These are phyloP conservation scores for Drosophila tanythrix DNA, from an alignment of 2,888 invertebrate genomes.

Conservation along the genomic window DNA sequence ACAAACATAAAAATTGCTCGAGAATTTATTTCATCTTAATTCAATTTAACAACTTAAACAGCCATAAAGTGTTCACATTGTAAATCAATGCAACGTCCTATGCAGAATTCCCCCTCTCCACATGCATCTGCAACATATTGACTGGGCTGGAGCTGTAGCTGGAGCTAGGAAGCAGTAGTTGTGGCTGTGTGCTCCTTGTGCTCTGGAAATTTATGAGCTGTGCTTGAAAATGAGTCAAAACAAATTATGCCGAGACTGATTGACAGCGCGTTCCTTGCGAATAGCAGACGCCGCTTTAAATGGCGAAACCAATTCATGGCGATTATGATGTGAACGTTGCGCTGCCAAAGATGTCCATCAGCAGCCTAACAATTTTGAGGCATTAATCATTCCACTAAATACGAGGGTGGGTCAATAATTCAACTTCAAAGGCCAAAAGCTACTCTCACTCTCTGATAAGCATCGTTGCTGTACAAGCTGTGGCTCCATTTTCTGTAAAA, in stretches of 20 bases:
- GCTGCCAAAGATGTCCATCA: slow-evolving; percentile 67
- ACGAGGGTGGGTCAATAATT: slow-evolving; percentile 55
- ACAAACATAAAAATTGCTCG: slow-evolving; percentile 76
- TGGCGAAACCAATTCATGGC: slow-evolving; percentile 10
- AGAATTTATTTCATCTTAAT: slow-evolving; percentile 83
- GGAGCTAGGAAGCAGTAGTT: slow-evolving; percentile 19
- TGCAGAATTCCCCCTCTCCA: slow-evolving; percentile 50
- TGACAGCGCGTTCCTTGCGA: slow-evolving; percentile 56
- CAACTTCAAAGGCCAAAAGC: slow-evolving; percentile 22
- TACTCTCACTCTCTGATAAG: slow-evolving; percentile 38
- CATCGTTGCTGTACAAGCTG: slow-evolving; percentile 20
- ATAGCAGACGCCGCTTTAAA: slow-evolving; percentile 30
- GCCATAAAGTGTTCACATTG: slow-evolving; percentile 83
- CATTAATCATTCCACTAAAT: slow-evolving; percentile 72
- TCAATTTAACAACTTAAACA: slow-evolving; percentile 83
- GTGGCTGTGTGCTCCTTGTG: slow-evolving; percentile 23
- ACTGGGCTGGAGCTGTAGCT: slow-evolving; percentile 1
- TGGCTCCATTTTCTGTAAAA: slow-evolving; percentile 38
- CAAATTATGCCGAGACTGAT: slow-evolving; percentile 76
- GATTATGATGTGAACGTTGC: slow-evolving; percentile 74
- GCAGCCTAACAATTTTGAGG: slow-evolving; percentile 63
- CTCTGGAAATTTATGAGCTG: slow-evolving; percentile 71
- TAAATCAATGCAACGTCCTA: slow-evolving; percentile 75
- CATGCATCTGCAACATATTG: slow-evolving; percentile 44
- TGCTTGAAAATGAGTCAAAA: slow-evolving; percentile 82